Base-by-base conservation (phyloP, 1,140 invertebrate species). In the Trachymyrmex septentrionalis region DNA sequence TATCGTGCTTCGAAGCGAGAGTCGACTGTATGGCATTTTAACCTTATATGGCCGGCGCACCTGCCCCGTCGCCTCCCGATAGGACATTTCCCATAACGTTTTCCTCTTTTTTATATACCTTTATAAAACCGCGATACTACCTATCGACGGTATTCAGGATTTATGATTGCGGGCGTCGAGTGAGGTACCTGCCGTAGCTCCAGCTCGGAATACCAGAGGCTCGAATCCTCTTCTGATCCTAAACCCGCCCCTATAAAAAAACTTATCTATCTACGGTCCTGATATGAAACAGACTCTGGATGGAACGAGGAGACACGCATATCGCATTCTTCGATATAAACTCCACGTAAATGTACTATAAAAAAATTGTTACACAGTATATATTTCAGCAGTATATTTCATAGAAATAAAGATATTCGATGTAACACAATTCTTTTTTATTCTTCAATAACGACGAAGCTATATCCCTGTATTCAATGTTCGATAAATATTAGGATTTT, bases 41-140 rank as follows among this genome's bases (percentile, higher is more conserved):
- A 93, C 92, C 93, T 93, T 93, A 93, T 93, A 93, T 88, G 90
- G 92, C 67, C 50, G 38, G 64, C 87, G 92, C 93, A 94, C 92
- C 92, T 93, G 92, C 91, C 91, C 88, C 86, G 61, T 50, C 59
- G 21, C 24, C 64, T 53, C 27, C 38, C 91, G 90, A 90, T 92
- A 91, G 85, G 88, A 92, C 92, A 90, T 87, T 91, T 92, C 92
- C 89, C 91, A 90, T 92, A 92, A 91, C 61, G 82, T 73, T 82
- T 86, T 85, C 87, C 34, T 67, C 85, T 80, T 61, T 57, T 64
- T 66, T 75, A 61, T 27, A 55, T 24, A 34, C 27, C 34, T 19
- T 80, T 82, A 84, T 88, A 80, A 90, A 90, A 80, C 53, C 50
- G 66, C 24, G 48, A 61, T 61, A 80, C 66, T 67, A 34, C 19